Percentiles rank a stretch among this genome's conserved stretches.
Evolutionary conservation across 2,113 vertebrate genomes (phyloP).

Genomic region (Pterocles orientalis): DNA sequence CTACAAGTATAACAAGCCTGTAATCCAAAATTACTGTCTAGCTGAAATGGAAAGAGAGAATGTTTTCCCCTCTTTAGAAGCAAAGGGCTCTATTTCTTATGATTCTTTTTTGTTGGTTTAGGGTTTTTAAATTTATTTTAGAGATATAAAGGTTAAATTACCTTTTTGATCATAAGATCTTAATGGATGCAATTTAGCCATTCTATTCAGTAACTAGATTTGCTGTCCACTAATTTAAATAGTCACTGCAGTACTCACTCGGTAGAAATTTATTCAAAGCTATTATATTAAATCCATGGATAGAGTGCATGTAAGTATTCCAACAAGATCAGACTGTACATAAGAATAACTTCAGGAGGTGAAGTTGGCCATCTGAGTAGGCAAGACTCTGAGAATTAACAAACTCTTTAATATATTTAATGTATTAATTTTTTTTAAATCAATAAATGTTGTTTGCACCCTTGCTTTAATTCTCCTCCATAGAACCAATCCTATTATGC

Average conservation of each 20-base stretch:
- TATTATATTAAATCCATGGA: background rate
- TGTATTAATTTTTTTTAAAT: background rate
- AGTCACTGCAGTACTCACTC: background rate
- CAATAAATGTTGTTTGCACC: background rate
- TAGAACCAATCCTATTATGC: background rate
- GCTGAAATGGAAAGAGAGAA: background rate
- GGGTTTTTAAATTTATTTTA: background rate
- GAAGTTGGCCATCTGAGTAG: background rate
- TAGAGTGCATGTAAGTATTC: background rate
- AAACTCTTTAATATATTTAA: background rate
- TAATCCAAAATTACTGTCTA: background rate
- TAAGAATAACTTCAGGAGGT: background rate
- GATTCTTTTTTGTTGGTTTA: background rate
- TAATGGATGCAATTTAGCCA: background rate
- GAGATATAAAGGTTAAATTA: background rate
- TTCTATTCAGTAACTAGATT: conserved; percentile 12
- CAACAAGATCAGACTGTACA: background rate
- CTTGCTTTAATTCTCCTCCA: background rate
- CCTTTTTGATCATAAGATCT: background rate
- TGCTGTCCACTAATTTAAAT: background rate
- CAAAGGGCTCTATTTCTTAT: background rate
- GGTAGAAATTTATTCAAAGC: background rate
- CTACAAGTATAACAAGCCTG: background rate
- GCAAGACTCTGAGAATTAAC: background rate
- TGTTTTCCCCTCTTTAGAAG: background rate